phyloP scores from a whole-genome alignment of 53 echinoderm and acorn worm genomes.

The Stichopus horrens region DNA sequence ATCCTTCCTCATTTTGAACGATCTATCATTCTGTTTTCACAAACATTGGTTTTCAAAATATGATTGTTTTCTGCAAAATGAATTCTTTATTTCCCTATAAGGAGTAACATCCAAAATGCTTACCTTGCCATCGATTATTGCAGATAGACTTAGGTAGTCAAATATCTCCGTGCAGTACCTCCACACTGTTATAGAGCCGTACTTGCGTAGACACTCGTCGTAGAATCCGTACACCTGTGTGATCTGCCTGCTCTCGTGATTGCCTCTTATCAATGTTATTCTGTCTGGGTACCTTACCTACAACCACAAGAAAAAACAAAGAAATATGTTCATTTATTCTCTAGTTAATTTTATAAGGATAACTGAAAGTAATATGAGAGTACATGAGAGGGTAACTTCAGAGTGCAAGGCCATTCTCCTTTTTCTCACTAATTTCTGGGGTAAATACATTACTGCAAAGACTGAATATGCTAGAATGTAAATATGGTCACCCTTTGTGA shows the following conservation, averaged over 20 bases:
- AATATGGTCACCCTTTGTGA: no score
- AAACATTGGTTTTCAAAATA: no score
- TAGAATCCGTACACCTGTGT: constrained; percentile 99
- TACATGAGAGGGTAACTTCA: no score
- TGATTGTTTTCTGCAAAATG: no score
- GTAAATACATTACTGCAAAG: no score
- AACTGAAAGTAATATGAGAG: no score
- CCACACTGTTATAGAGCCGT: constrained; percentile 99
- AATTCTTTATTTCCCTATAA: no score
- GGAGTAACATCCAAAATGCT: constrained; percentile 9
- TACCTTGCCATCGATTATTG: constrained; percentile 98
- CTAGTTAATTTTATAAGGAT: neutral
- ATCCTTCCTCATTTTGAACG: no score
- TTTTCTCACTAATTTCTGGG: no score
- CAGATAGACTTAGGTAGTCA: constrained; percentile 97
- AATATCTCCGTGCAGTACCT: constrained; percentile 99
- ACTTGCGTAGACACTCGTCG: constrained; percentile 96
- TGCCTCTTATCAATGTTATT: constrained; percentile 96
- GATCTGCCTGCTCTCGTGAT: constrained; percentile 98
- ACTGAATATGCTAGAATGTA: no score
- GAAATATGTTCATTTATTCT: neutral
- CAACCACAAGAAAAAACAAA: neutral
- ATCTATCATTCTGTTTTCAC: no score
- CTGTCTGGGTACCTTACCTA: constrained; percentile 99
- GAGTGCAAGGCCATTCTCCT: no score